Evolutionary conservation across 2,113 vertebrate genomes (phyloP), one percentile per base, ranked within the genome.

Genomic region (Jacana jacana): DNA sequence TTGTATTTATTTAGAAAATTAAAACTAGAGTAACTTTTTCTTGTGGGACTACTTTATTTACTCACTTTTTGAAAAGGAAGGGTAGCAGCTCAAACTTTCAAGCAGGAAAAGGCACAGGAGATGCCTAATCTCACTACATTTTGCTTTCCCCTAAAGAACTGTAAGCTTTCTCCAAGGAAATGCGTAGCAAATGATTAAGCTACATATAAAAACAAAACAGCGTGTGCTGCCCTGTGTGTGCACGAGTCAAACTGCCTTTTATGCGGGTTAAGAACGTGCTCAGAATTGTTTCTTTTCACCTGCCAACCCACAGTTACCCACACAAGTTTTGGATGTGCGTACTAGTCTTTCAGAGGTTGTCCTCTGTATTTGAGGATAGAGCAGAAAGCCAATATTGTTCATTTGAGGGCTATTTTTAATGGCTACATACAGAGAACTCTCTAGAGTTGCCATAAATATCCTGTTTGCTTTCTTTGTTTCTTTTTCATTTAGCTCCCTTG

Each of bases 381-480:
- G 73, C 52, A 95, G 88, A 96, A 81, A 91, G 88, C 93, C 86
- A 94, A 85, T 81, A 91, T 93, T 93, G 91, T 94, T 91, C 72
- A 49, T 92, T 85, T 58, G 69, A 91, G 86, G 65, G 69, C 37
- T 92, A 87, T 94, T 96, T 96, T 97, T 93, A 84, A 96, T 81
- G 80, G 51, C 82, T 84, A 1, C 80, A 33, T n/a, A 28, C 57
- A 91, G 94, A 88, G 39, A 90, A 48, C 51, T 90, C 89, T 93
- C 89, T 55, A 37, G 82, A 84, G 72, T 42, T 87, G 79, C 94
- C 91, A 92, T 94, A 97, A 97, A 97, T 97, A 95, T 76, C 77
- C 92, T 96, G 86, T 96, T 97, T 92, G 95, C 91, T 94, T 79
- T 87, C 81, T 94, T 93, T 95, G 65, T 92, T 96, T 81, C 92